These are phyloP conservation scores for Sorex araneus DNA, from an alignment of 2,113 vertebrate genomes.

Conservation along the genomic window DNA sequence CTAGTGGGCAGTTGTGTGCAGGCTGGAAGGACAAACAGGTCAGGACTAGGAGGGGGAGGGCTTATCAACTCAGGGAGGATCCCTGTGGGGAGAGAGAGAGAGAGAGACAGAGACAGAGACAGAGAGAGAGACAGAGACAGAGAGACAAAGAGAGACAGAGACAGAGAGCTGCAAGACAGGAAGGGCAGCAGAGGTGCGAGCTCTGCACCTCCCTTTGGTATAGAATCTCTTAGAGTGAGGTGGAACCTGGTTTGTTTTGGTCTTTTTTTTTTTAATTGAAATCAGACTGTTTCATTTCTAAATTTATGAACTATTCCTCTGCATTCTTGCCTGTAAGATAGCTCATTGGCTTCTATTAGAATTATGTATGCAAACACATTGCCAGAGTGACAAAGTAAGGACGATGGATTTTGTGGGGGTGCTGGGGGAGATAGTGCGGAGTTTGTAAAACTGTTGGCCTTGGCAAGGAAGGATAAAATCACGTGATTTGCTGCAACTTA, in stretches of 20 bases:
- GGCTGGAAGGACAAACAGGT: not conserved
- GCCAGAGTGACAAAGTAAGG: not conserved
- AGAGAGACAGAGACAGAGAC: too few relatives aligned
- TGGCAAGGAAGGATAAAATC: too few relatives aligned
- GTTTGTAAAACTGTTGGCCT: too few relatives aligned
- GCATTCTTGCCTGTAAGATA: not conserved
- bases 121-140: too few relatives aligned
- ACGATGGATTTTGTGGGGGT: not conserved
- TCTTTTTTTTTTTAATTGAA: not conserved
- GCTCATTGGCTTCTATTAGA: not conserved
- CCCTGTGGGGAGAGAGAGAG: too few relatives aligned
- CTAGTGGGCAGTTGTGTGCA: not conserved
- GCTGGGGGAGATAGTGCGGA: too few relatives aligned
- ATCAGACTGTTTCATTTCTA: not conserved
- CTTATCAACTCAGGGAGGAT: not conserved
- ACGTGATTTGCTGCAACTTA: too few relatives aligned
- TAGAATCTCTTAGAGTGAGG: not conserved
- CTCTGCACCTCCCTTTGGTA: not conserved
- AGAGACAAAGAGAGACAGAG: too few relatives aligned
- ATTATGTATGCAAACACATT: constrained; percentile 14
- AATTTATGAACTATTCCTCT: not conserved
- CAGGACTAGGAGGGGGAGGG: not conserved
- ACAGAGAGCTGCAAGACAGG: too few relatives aligned
- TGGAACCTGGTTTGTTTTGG: too few relatives aligned
- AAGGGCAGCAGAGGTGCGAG: not conserved